Conservation (phyloP, 2,888 invertebrate species). For the Dyspetes luteomarginatus region DNA sequence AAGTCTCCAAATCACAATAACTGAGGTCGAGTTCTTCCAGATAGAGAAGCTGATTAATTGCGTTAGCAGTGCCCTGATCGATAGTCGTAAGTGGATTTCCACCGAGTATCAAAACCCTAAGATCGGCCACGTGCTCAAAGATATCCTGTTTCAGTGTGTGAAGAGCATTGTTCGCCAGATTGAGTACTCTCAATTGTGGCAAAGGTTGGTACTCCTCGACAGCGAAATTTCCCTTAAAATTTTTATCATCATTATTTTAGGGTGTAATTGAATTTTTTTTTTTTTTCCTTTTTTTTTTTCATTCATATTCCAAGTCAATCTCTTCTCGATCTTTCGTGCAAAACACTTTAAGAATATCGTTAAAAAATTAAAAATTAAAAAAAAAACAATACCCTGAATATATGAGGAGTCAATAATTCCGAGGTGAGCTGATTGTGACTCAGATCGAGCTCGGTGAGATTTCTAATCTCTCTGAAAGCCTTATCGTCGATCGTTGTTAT, state of each 20-base stretch:
- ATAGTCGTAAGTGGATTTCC: constrained; percentile 90
- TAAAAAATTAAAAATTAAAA: no score
- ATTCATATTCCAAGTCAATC: neutral
- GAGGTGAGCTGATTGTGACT: constrained; percentile 88
- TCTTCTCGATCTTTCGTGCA: neutral
- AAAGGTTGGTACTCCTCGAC: constrained; percentile 87
- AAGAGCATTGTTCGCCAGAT: constrained; percentile 89
- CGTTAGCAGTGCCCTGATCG: constrained; percentile 86
- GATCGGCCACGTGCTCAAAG: constrained; percentile 89
- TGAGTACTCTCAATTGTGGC: constrained; percentile 85
- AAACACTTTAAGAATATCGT: neutral
- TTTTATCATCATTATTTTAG: constrained; percentile 17
- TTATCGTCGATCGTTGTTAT: constrained; percentile 87
- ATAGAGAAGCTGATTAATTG: constrained; percentile 87
- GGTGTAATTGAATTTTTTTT: no score
- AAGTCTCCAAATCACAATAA: constrained; percentile 86
- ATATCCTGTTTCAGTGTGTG: constrained; percentile 89
- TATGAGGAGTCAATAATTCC: constrained; percentile 86
- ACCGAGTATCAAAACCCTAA: constrained; percentile 88
- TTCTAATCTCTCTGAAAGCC: constrained; percentile 87
- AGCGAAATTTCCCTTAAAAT: constrained; percentile 85
- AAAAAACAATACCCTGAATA: constrained; percentile 91
- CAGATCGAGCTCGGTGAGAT: constrained; percentile 87
- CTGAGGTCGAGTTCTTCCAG: constrained; percentile 90
- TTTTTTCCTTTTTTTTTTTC: no score